Evolutionary conservation across 1,140 invertebrate genomes (phyloP), one percentile per base, ranked within the genome.

Genomic region (Bombus vancouverensis): DNA sequence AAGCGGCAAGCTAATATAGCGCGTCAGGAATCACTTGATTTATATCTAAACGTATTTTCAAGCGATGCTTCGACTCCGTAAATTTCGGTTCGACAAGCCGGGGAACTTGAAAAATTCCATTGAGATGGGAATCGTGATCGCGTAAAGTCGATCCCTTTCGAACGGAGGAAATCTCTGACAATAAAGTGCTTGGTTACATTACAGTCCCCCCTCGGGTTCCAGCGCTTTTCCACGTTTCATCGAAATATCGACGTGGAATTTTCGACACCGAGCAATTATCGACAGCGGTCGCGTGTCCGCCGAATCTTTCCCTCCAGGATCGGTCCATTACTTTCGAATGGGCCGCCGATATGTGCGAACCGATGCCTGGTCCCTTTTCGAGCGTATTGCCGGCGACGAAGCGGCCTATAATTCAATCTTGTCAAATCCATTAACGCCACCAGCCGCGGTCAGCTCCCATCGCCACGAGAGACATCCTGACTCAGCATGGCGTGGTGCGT

Each of bases 281-380:
- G 89, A 83, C 89, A 88, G 78, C 87, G 84, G 89, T 91, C 90
- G 88, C 86, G 90, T 85, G 88, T 87, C 83, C 81, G 72, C 77
- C 86, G 74, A 62, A 57, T n/a, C 47, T 72, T 88, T 72, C 88
- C 72, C 34, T 28, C 39, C 57, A 42, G 34, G 77, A 77, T 76
- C 89, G 89, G 89, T 90, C 88, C 89, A 92, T 92, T 92, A 92
- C 87, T 92, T 92, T 92, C 89, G 59, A 91, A 92, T 87, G 87
- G 86, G 70, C 59, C 83, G 62, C 0, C 65, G 65, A 6, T 34
- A 75, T 22, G 47, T 53, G 47, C 47, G 18, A 53, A 53, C 79
- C 79, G 62, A 71, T 68, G 74, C 87, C 44, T 65, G 59, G 76
- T 37, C 13, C 78, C 65, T 42, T 65, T 72, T 47, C 79, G n/a